Percentiles rank a stretch among this genome's conserved stretches.
These are phyloP conservation scores for Nomada hirtipes DNA, from an alignment of 2,888 invertebrate genomes.

Conservation along the genomic window DNA sequence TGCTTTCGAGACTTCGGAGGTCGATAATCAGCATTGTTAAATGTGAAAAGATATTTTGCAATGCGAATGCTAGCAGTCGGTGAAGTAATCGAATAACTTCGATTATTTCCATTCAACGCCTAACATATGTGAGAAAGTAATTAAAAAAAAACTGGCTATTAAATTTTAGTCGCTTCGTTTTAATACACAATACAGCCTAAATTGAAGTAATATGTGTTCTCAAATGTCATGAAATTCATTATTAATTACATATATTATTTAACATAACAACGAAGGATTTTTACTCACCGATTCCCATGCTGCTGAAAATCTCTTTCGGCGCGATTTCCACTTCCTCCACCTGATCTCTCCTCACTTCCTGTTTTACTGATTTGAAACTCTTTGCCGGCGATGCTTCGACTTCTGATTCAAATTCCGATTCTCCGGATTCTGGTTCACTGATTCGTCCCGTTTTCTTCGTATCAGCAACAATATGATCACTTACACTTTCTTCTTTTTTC, in stretches of 20 bases:
- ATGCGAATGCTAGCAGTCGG: not conserved
- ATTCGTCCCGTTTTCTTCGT: conserved; percentile 48
- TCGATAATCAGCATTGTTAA: not conserved
- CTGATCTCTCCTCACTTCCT: conserved; percentile 51
- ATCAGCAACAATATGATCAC: conserved; percentile 69
- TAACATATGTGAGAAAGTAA: too few relatives aligned
- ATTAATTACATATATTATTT: not conserved
- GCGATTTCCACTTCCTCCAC: conserved; percentile 79
- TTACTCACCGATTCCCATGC: conserved; percentile 90
- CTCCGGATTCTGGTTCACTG: conserved; percentile 71
- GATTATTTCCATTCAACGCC: too few relatives aligned
- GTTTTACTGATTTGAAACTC: conserved; percentile 54
- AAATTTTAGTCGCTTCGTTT: too few relatives aligned
- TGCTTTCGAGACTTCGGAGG: conserved; percentile 47
- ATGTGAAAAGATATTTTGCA: not conserved
- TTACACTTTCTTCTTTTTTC: conserved; percentile 62
- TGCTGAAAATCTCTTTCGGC: conserved; percentile 89
- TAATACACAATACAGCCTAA: too few relatives aligned
- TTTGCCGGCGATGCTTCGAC: conserved; percentile 78
- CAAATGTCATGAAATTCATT: not conserved
- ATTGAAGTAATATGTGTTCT: too few relatives aligned
- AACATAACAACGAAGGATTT: too few relatives aligned
- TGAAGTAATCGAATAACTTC: too few relatives aligned
- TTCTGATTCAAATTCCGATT: conserved; percentile 83
- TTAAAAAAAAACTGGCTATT: too few relatives aligned